These are phyloP conservation scores for Oceanites oceanicus DNA, from an alignment of 2,113 vertebrate genomes.

Conservation along the genomic window DNA sequence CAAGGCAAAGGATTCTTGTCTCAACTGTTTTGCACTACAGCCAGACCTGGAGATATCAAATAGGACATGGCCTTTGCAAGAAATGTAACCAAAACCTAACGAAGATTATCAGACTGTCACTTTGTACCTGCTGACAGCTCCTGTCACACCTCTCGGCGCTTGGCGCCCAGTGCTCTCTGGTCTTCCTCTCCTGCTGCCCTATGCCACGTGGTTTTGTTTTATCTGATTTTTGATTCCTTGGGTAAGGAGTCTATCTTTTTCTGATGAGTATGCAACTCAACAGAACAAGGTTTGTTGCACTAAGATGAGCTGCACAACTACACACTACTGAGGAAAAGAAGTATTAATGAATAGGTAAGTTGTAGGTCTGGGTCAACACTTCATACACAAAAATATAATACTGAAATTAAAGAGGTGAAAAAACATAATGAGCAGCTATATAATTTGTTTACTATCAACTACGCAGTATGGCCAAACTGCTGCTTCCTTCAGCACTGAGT, in stretches of 20 bases:
- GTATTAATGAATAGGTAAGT: too few species aligned
- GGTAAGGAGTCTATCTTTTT: too few species aligned
- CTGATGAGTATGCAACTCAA: neutral
- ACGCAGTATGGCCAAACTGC: neutral
- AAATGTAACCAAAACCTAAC: fast-evolving
- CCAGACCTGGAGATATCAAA: neutral
- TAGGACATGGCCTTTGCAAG: neutral
- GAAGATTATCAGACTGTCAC: fast-evolving
- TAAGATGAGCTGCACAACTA: neutral
- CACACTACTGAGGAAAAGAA: neutral
- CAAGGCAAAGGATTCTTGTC: neutral
- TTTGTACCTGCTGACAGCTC: neutral
- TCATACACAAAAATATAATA: neutral
- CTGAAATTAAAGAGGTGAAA: neutral
- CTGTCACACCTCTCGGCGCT: neutral
- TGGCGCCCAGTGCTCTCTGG: too few species aligned
- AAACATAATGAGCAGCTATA: neutral
- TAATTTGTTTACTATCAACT: neutral
- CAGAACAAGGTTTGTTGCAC: neutral
- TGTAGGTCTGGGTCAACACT: neutral
- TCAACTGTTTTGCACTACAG: neutral
- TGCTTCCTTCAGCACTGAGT: neutral
- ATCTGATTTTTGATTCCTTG: neutral
- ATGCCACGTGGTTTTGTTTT: neutral
- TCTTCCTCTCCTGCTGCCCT: neutral